Percentiles rank a stretch among this genome's conserved stretches.
Evolutionary conservation across 30 jellyfish, hydroid and myxozoan genomes (phyloP).

Genomic region (Aurelia sp.): DNA sequence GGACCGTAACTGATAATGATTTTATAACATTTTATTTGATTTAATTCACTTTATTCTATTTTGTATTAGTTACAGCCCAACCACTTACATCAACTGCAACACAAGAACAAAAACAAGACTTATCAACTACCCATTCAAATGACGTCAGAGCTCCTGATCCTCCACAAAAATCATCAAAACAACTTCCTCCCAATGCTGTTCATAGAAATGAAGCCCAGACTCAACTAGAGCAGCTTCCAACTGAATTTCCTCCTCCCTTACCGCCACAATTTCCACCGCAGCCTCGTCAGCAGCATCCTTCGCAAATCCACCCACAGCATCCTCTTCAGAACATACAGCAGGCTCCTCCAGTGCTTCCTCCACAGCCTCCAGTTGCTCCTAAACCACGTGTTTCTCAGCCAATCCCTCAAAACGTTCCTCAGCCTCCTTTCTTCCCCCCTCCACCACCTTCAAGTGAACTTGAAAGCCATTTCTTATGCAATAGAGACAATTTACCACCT

Average conservation of each 20-base stretch:
- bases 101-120: neutral
- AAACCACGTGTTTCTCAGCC: neutral
- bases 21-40: too few relatives aligned
- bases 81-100: too few relatives aligned
- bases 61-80: too few relatives aligned
- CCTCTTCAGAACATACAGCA: neutral
- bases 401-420: slow-evolving; percentile 7
- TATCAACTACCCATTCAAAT: neutral
- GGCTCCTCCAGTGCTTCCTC: neutral
- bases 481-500: slow-evolving; percentile 60
- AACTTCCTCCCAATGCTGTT: too few relatives aligned
- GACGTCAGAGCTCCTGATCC: too few relatives aligned
- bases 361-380: neutral
- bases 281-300: slow-evolving; percentile 1
- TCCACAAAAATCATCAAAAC: too few relatives aligned
- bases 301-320: neutral
- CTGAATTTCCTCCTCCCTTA: slow-evolving; percentile 14
- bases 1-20: too few relatives aligned
- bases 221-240: too few relatives aligned
- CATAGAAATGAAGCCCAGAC: too few relatives aligned
- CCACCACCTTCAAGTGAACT: slow-evolving; percentile 72
- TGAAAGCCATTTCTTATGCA: slow-evolving; percentile 42
- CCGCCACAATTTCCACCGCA: neutral
- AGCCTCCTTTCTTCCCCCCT: slow-evolving; percentile 38
- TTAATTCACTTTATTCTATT: too few relatives aligned